These are phyloP conservation scores for Pantala flavescens DNA, from an alignment of 1,140 invertebrate genomes.

Conservation along the genomic window DNA sequence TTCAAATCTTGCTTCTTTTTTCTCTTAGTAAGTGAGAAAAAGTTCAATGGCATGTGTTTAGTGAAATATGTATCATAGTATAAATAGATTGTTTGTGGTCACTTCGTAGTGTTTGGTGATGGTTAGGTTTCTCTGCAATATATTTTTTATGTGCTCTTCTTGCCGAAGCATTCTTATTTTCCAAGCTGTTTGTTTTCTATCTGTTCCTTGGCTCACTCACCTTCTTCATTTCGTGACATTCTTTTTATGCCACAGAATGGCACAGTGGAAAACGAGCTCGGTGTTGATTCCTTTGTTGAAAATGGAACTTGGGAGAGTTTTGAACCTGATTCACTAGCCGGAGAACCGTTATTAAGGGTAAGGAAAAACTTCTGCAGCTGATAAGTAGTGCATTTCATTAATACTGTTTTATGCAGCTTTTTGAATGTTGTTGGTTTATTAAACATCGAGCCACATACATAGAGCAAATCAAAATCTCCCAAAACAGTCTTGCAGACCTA, in stretches of 20 bases:
- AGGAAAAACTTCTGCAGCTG: slow-evolving; percentile 25
- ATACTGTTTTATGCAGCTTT: not conserved
- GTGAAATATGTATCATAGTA: too few relatives aligned
- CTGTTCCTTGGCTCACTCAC: slow-evolving; percentile 8
- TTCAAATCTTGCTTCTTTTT: too few relatives aligned
- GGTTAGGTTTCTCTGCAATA: slow-evolving; percentile 13
- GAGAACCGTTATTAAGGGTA: slow-evolving; percentile 43
- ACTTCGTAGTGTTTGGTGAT: not conserved
- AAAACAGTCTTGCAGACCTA: too few relatives aligned
- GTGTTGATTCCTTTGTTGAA: slow-evolving; percentile 43
- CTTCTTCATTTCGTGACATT: slow-evolving; percentile 13
- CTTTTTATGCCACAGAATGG: slow-evolving; percentile 21
- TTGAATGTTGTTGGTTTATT: not conserved
- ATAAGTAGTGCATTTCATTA: slow-evolving; percentile 10
- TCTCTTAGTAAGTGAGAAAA: too few relatives aligned
- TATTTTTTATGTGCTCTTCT: not conserved
- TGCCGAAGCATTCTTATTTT: not conserved
- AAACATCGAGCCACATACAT: too few relatives aligned
- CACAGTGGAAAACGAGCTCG: slow-evolving; percentile 21
- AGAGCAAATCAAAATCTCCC: too few relatives aligned
- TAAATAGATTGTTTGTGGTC: too few relatives aligned
- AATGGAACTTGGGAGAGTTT: slow-evolving; percentile 52
- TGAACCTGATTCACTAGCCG: slow-evolving; percentile 41
- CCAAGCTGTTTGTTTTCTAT: slow-evolving; percentile 4
- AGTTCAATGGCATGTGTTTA: too few relatives aligned